These are phyloP conservation scores for Digitonthophagus gazella DNA, from an alignment of 2,888 invertebrate species.

Conservation along the genomic window DNA sequence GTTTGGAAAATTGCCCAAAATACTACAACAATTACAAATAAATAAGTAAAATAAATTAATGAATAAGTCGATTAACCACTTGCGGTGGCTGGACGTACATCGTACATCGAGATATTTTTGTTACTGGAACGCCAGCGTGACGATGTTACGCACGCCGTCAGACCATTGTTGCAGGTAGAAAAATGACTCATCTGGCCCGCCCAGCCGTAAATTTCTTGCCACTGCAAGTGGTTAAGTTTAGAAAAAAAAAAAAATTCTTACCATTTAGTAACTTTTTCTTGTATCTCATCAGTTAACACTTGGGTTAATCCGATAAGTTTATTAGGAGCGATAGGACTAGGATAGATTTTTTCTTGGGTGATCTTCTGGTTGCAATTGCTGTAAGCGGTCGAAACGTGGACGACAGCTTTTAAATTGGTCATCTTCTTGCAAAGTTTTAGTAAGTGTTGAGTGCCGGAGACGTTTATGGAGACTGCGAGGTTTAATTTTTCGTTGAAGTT, in stretches of 20 bases:
- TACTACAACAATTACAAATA: conserved; percentile 44
- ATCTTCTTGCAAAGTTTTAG: conserved; percentile 52
- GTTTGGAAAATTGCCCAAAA: conserved; percentile 61
- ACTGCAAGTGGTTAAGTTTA: no score
- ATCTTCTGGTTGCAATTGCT: conserved; percentile 36
- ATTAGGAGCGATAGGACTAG: conserved; percentile 54
- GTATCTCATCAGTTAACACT: conserved; percentile 53
- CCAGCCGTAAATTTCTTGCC: no score
- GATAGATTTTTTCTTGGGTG: conserved; percentile 48
- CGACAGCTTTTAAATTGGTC: conserved; percentile 54
- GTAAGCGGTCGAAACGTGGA: conserved; percentile 41
- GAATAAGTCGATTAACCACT: conserved; percentile 45
- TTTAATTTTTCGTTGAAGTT: conserved; percentile 55
- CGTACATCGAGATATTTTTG: no score
- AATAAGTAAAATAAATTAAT: neutral
- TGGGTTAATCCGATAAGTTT: conserved; percentile 56
- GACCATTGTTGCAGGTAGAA: no score
- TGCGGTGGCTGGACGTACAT: no score
- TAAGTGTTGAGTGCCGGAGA: conserved; percentile 53
- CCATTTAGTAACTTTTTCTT: conserved; percentile 58
- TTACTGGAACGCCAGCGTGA: no score
- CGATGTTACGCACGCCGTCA: no score
- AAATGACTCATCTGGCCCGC: no score
- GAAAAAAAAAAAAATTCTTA: no score
- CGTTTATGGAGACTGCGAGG: conserved; percentile 53